A percentile compares a stretch with the other conserved stretches of the same genome.
These are phyloP conservation scores for Ennomos quercinarius DNA, from an alignment of 2,888 invertebrate species.

Conservation along the genomic window DNA sequence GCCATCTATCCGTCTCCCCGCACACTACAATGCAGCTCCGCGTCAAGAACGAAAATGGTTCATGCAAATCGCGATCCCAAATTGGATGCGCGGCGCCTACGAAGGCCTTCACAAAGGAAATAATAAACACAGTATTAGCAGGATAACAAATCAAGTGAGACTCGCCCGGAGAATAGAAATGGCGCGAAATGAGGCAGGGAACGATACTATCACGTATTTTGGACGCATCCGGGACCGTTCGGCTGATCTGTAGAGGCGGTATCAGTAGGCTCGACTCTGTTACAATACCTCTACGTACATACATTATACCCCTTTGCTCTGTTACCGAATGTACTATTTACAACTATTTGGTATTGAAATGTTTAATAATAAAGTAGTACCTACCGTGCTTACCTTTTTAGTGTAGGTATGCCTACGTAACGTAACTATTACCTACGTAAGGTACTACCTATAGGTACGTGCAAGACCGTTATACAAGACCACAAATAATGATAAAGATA, in stretches of 20 bases:
- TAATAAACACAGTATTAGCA: constrained; percentile 63
- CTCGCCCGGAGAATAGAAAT: constrained; percentile 62
- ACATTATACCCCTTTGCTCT: too few species aligned
- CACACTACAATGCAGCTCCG: constrained; percentile 23
- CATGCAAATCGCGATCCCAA: constrained; percentile 35
- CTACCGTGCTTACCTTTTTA: too few species aligned
- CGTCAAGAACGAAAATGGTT: constrained; percentile 15
- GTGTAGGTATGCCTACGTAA: too few species aligned
- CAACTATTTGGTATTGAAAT: neutral
- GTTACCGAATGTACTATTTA: constrained; percentile 16
- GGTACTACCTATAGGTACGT: too few species aligned
- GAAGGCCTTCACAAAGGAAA: constrained; percentile 47
- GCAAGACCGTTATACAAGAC: too few species aligned
- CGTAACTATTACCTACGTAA: too few species aligned
- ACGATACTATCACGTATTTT: constrained; percentile 54
- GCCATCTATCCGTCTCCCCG: constrained; percentile 47
- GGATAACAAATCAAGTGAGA: constrained; percentile 63
- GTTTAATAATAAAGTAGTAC: too few species aligned
- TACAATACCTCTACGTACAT: too few species aligned
- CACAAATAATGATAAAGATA: too few species aligned
- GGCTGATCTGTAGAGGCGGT: constrained; percentile 26
- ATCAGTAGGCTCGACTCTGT: constrained; percentile 33
- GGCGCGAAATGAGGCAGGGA: constrained; percentile 53
- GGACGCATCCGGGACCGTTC: constrained; percentile 54
- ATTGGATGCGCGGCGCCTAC: constrained; percentile 27